These are phyloP conservation scores for Accipiter fasciatus DNA, from an alignment of 2,797 vertebrate species.

Conservation along the genomic window DNA sequence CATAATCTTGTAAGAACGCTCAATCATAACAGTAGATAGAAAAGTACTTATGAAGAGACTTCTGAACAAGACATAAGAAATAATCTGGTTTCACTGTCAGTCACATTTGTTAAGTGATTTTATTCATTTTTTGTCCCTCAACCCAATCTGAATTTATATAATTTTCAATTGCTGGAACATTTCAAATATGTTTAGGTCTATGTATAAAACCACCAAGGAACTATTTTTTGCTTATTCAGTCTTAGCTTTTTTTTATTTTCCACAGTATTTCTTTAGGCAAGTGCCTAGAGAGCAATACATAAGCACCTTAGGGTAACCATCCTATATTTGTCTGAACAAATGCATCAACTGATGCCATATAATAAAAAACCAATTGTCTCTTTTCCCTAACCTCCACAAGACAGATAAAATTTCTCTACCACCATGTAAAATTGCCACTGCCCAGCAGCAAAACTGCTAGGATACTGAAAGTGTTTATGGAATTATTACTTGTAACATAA, in stretches of 20 bases:
- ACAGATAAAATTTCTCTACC: background rate
- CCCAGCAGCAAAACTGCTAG: background rate
- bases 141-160: background rate
- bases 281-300: background rate
- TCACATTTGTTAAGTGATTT: background rate
- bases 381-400: background rate
- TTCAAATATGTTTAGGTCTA: background rate
- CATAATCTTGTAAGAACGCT: background rate
- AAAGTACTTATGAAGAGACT: background rate
- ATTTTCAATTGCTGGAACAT: background rate
- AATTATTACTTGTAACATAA: background rate
- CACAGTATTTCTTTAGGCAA: background rate
- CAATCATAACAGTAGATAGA: background rate
- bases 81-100: background rate
- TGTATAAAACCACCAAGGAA: background rate
- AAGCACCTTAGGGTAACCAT: background rate
- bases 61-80: background rate
- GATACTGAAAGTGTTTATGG: background rate
- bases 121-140: background rate
- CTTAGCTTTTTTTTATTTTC: background rate
- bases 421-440: background rate
- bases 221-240: background rate
- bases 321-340: background rate
- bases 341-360: background rate
- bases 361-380: background rate